Evolutionary conservation across 2,888 invertebrate genomes (phyloP), one percentile per base, ranked within the genome.

Genomic region (Eudemis profundana): DNA sequence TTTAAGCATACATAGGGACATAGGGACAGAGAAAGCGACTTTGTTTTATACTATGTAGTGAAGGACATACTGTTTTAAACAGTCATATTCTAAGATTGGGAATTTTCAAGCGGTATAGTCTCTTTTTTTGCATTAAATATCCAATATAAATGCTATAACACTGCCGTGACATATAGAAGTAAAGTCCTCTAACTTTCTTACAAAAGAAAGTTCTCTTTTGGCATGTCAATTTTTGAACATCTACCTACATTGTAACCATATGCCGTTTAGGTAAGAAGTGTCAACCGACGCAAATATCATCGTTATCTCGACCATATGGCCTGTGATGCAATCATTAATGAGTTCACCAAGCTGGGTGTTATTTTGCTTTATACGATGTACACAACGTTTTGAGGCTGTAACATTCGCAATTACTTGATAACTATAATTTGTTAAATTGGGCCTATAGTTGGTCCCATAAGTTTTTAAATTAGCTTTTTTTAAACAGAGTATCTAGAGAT

Each of bases 281-380:
- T 44, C 50, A 57, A 50, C 49, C 49, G 63, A 71, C 74, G 53
- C 74, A 70, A 42, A 54, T 40, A 68, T 61, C 67, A 66, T 60
- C 57, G 46, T 51, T 38, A 54, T 74, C 53, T 68, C 69, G 61
- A 69, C 77, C 81, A 78, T 79, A 74, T 78, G 78, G 78, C 72
- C 70, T 65, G 67, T 76, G 79, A 78, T 76, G 82, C 73, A 76
- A 79, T 23, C 69, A 66, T 68, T 75, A 74, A 78, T 71, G 76
- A 76, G 71, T 71, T 69, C 63, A 56, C 62, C 81, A 78, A 76
- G 57, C 71, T 71, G 69, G 68, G 67, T 71, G 71, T 63, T 74
- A 68, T 73, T 76, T 71, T 61, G 69, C 69, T 63, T 69, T 17
- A 21, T 49, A 47, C 38, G 67, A 61, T 68, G 66, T 65, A 53